phyloP scores from a whole-genome alignment of 1,140 invertebrate genomes.

The Heliconius nattereri region DNA sequence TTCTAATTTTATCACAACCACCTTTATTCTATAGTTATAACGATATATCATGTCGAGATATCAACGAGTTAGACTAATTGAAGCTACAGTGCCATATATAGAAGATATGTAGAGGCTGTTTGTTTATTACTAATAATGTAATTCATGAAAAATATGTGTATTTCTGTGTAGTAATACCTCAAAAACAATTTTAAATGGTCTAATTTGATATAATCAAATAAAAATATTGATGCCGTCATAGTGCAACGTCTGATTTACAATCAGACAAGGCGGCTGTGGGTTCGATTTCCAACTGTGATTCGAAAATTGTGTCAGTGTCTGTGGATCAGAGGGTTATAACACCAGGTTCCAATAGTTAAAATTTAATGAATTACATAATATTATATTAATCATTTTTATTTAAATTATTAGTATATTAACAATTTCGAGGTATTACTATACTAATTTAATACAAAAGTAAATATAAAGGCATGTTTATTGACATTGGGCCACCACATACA shows the following conservation, averaged over 20 bases:
- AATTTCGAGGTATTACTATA: not conserved
- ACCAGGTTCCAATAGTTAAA: too few species aligned
- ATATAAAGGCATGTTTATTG: not conserved
- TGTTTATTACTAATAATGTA: not conserved
- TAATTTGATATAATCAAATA: too few species aligned
- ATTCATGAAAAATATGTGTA: not conserved
- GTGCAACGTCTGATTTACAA: too few species aligned
- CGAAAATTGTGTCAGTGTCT: too few species aligned
- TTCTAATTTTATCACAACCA: not conserved
- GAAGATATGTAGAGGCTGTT: not conserved
- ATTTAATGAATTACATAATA: too few species aligned
- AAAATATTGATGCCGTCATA: too few species aligned
- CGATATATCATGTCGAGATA: not conserved
- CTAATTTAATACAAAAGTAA: not conserved
- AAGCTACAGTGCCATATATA: conserved; percentile 4
- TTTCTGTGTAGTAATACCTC: not conserved
- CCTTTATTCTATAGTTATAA: not conserved
- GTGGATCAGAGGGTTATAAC: too few species aligned
- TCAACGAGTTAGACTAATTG: conserved; percentile 9
- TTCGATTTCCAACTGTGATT: too few species aligned
- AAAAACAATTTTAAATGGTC: not conserved
- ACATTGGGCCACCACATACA: not conserved
- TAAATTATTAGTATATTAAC: not conserved
- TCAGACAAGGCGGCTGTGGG: too few species aligned
- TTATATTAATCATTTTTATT: too few species aligned